Evolutionary conservation across 1,140 invertebrate genomes (phyloP), one percentile per base, ranked within the genome.

Genomic region (Neuroterus valhalla): DNA sequence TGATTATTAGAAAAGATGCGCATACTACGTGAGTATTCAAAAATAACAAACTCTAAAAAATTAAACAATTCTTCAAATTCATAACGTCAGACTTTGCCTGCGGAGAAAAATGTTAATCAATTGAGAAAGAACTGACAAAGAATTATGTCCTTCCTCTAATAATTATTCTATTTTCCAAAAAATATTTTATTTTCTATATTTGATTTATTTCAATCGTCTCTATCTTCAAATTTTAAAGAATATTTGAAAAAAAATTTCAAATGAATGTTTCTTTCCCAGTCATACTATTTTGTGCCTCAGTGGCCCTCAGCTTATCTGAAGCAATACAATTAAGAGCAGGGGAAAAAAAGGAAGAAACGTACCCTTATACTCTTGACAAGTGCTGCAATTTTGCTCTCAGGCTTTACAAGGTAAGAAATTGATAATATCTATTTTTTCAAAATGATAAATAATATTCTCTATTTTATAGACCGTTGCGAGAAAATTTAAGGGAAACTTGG

Each of bases 321-420:
- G 21, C 50, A 23, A 21, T 55, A 4, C 17, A 55, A 12, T 55
- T 55, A 23, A 23, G 19, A 23, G 4, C 8, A 55, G 11, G 23
- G 21, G 50, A 21, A 55, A 21, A 55, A 55, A 3, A 11, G 23
- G 50, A 55, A 6, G 50, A 55, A 12, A 55, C 31, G 8, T 31
- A 55, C 23, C 23, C 17, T 3, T 21, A 14, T 23, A 12, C 50
- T 23, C 23, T 55, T 23, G 21, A 55, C 17, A 55, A 23, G 14
- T 55, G 50, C 19, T 55, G 50, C 23, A 26, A 55, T 55, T 55
- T 55, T 23, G 50, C 50, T 23, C 23, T 55, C 23, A 19, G 50
- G 23, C 21, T 55, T 23, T 55, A 55, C 14, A 55, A 23, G 23
- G 50, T 55, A 12, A 55, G 50, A 14, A 55, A 55, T 23, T 55